Percentiles rank a stretch among this genome's conserved stretches.
phyloP scores from a whole-genome alignment of 2,797 vertebrate genomes.

The Leptodactylus fallax region DNA sequence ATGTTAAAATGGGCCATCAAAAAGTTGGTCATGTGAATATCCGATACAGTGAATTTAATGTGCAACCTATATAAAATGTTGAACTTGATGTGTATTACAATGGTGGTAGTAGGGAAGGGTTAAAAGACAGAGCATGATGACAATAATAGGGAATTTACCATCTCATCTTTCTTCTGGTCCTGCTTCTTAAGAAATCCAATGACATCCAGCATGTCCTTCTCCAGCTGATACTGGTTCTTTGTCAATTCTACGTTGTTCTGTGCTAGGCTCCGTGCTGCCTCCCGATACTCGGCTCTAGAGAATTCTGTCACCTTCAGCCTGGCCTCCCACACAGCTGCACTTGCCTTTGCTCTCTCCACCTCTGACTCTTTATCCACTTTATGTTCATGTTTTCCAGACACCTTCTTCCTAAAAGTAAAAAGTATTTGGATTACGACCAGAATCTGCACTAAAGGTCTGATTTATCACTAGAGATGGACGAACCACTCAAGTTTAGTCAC shows the following conservation, averaged over 20 bases:
- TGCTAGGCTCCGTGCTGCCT: slow-evolving; percentile 75
- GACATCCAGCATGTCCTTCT: slow-evolving; percentile 79
- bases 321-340: slow-evolving; percentile 84
- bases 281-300: slow-evolving; percentile 78
- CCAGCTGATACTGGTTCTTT: slow-evolving; percentile 76
- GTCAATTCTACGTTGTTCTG: slow-evolving; percentile 79
- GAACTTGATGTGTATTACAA: too few relatives aligned
- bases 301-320: slow-evolving; percentile 78
- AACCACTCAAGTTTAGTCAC: too few relatives aligned
- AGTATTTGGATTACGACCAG: not conserved
- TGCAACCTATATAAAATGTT: too few relatives aligned
- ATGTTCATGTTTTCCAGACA: slow-evolving; percentile 72
- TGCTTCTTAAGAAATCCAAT: slow-evolving; percentile 74
- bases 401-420: slow-evolving; percentile 75
- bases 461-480: too few relatives aligned
- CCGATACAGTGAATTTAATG: too few relatives aligned
- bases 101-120: too few relatives aligned
- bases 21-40: too few relatives aligned
- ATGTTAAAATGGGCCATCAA: too few relatives aligned
- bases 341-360: slow-evolving; percentile 80
- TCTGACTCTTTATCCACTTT: slow-evolving; percentile 79
- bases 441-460: not conserved
- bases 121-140: too few relatives aligned
- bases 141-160: slow-evolving; percentile 70
- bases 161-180: slow-evolving; percentile 77